Evolutionary conservation across 2,797 vertebrate genomes (phyloP).

Genomic region (Pangasius krempfi): DNA sequence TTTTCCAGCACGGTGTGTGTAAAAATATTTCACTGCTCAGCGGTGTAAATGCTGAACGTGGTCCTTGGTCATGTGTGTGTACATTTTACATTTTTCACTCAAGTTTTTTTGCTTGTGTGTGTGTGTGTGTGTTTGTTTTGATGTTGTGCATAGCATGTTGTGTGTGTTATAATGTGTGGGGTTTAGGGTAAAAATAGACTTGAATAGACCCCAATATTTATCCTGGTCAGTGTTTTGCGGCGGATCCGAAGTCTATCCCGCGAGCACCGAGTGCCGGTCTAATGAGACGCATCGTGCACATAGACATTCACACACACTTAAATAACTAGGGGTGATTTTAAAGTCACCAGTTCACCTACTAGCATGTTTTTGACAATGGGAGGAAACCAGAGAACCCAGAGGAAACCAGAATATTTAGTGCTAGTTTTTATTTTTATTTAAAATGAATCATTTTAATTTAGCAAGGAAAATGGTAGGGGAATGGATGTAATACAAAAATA

Average conservation of each 20-base stretch:
- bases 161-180: neutral
- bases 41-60: neutral
- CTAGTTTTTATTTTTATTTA: neutral
- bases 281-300: neutral
- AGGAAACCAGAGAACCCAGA: constrained; percentile 1
- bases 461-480: neutral
- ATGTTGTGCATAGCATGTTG: neutral
- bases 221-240: neutral
- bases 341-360: too few species aligned
- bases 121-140: neutral
- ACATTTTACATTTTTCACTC: neutral
- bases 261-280: neutral
- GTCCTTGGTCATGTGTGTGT: neutral
- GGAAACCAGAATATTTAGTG: neutral
- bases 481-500: neutral
- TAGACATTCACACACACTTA: neutral
- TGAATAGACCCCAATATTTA: neutral
- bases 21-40: neutral
- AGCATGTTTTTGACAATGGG: neutral
- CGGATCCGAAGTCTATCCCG: neutral
- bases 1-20: neutral
- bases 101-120: neutral
- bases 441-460: neutral
- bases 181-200: neutral
- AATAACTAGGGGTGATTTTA: neutral